Evolutionary conservation across 2,888 invertebrate species (phyloP).

Genomic region (Tolmerus cingulatus): DNA sequence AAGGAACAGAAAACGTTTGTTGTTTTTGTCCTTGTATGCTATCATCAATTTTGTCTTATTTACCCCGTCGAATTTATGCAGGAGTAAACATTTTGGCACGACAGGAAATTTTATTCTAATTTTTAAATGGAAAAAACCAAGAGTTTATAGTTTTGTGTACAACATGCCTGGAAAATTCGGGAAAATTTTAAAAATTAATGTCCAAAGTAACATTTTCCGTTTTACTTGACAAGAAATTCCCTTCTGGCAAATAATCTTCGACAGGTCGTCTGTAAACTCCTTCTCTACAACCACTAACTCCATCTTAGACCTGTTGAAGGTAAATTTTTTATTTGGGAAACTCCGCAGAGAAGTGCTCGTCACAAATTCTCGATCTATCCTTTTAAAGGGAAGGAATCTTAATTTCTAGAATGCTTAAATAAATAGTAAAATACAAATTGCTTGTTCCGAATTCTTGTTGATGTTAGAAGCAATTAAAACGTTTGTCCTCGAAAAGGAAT

Average conservation of each 20-base stretch:
- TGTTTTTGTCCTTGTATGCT: not conserved
- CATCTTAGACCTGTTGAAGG: not conserved
- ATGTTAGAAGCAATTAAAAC: not conserved
- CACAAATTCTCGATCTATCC: not conserved
- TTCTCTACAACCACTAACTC: not conserved
- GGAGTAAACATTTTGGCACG: not conserved
- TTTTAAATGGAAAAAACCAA: not conserved
- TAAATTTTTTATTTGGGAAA: not conserved
- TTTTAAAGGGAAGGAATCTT: not conserved
- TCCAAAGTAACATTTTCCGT: not conserved
- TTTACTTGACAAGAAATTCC: not conserved
- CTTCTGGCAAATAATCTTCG: not conserved
- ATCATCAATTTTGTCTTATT: not conserved
- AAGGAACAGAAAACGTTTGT: not conserved
- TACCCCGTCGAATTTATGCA: not conserved
- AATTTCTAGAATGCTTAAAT: not conserved
- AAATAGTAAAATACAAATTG: not conserved
- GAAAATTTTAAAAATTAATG: not conserved
- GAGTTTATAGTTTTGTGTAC: not conserved
- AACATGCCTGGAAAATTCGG: not conserved
- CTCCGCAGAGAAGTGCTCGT: not conserved
- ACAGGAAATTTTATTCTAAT: not conserved
- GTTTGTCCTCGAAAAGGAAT: not conserved
- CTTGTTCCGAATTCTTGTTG: not conserved
- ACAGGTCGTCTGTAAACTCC: not conserved